Evolutionary conservation across 2,888 invertebrate genomes (phyloP).

Genomic region (Ypsolopha sequella): DNA sequence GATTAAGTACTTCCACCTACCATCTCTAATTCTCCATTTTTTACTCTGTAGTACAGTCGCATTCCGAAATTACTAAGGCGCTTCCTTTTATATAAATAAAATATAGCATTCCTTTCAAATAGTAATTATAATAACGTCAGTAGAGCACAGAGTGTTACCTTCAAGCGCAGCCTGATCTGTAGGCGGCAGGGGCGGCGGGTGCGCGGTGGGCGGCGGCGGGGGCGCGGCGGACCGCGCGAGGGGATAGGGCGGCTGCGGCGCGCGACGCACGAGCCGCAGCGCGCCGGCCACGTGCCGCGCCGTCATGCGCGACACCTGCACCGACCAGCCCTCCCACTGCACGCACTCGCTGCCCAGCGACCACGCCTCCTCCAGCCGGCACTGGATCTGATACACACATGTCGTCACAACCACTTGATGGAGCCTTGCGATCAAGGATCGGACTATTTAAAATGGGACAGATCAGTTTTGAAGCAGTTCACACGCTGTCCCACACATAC

Average conservation of each 20-base stretch:
- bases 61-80: no score
- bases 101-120: no score
- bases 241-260: slow-evolving; percentile 87
- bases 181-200: slow-evolving; percentile 13
- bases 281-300: slow-evolving; percentile 62
- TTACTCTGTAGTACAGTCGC: no score
- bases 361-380: slow-evolving; percentile 87
- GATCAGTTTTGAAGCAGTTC: no score
- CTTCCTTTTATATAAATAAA: no score
- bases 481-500: no score
- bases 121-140: no score
- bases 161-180: slow-evolving; percentile 10
- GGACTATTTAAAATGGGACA: no score
- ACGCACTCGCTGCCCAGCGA: slow-evolving; percentile 38
- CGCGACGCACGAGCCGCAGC: slow-evolving; percentile 71
- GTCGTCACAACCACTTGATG: no score
- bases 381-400: slow-evolving; percentile 66
- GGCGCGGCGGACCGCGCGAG: slow-evolving; percentile 74
- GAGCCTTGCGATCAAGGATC: no score
- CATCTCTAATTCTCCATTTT: no score
- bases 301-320: slow-evolving; percentile 81
- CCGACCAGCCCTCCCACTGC: slow-evolving; percentile 70
- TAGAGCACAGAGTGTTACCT: not conserved
- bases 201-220: slow-evolving; percentile 17
- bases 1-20: no score